Evolutionary conservation across 1,140 invertebrate genomes (phyloP).

Genomic region (Lepidurus apus): DNA sequence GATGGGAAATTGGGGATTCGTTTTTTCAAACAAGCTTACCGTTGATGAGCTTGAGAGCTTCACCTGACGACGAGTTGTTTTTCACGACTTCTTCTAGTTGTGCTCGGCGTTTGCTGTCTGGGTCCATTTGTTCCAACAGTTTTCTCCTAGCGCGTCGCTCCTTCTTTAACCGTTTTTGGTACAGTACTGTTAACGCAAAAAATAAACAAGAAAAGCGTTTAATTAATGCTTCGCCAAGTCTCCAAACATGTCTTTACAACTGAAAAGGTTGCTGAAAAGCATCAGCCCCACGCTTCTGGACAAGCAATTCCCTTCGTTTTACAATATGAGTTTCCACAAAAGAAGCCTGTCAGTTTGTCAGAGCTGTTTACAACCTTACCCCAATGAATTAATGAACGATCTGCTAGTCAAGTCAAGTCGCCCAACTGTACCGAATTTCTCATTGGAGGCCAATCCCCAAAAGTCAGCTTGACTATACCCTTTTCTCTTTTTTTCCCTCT

Average conservation of each 20-base stretch:
- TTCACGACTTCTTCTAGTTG: slow-evolving; percentile 74
- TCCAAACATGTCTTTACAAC: neutral
- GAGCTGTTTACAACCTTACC: slow-evolving; percentile 22
- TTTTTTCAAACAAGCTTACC: slow-evolving; percentile 51
- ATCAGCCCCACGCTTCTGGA: neutral
- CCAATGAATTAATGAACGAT: slow-evolving; percentile 22
- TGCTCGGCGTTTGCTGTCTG: slow-evolving; percentile 66
- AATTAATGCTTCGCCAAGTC: slow-evolving; percentile 34
- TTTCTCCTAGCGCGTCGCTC: slow-evolving; percentile 73
- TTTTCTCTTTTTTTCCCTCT: neutral
- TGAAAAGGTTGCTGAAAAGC: neutral
- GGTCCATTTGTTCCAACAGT: slow-evolving; percentile 74
- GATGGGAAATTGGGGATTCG: too few species aligned
- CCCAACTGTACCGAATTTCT: neutral
- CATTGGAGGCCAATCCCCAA: neutral
- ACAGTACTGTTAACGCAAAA: slow-evolving; percentile 62
- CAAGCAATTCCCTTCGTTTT: neutral
- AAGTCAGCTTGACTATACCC: neutral
- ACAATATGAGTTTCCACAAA: neutral
- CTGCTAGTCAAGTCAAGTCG: neutral
- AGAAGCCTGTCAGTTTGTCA: slow-evolving; percentile 19
- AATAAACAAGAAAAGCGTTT: slow-evolving; percentile 36
- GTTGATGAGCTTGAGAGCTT: slow-evolving; percentile 69
- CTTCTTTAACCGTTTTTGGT: slow-evolving; percentile 79
- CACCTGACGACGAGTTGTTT: slow-evolving; percentile 55